Evolutionary conservation across 2,113 vertebrate genomes (phyloP).

Genomic region (Verasper variegatus): DNA sequence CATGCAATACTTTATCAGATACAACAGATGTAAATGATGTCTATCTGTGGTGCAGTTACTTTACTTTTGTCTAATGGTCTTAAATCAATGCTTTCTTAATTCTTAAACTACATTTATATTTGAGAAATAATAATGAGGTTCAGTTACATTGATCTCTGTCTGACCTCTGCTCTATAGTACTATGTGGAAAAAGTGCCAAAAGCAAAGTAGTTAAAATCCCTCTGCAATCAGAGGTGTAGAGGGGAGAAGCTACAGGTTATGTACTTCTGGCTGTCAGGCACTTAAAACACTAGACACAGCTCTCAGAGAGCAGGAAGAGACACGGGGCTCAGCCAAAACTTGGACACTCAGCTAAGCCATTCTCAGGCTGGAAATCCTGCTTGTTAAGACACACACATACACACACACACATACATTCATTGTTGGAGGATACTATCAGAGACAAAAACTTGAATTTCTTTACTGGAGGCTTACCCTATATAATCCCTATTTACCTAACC

Average conservation of each 20-base stretch:
- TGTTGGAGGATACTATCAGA: not conserved
- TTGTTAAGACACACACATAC: not conserved
- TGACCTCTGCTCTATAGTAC: not conserved
- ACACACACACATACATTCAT: not conserved
- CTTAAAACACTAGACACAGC: constrained; percentile 47
- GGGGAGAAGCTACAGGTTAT: constrained; percentile 29
- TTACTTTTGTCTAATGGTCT: no score
- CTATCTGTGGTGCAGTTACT: no score
- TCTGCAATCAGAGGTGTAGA: constrained; percentile 12
- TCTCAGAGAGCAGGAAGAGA: constrained; percentile 33
- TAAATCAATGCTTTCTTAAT: no score
- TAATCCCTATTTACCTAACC: not conserved
- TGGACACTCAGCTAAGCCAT: constrained; percentile 39
- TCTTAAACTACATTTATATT: no score
- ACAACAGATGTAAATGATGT: no score
- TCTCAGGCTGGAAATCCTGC: constrained; percentile 41
- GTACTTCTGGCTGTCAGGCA: constrained; percentile 39
- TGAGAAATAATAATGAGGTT: no score
- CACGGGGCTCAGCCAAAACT: constrained; percentile 46
- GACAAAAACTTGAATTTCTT: not conserved
- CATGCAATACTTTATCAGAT: no score
- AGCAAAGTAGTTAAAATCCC: constrained; percentile 25
- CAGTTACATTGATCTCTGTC: no score
- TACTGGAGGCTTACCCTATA: not conserved
- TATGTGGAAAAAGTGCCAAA: constrained; percentile 33